Evolutionary conservation across 37 sponge, comb jelly and placozoan species (phyloP).

Genomic region (Amphimedon queenslandica): DNA sequence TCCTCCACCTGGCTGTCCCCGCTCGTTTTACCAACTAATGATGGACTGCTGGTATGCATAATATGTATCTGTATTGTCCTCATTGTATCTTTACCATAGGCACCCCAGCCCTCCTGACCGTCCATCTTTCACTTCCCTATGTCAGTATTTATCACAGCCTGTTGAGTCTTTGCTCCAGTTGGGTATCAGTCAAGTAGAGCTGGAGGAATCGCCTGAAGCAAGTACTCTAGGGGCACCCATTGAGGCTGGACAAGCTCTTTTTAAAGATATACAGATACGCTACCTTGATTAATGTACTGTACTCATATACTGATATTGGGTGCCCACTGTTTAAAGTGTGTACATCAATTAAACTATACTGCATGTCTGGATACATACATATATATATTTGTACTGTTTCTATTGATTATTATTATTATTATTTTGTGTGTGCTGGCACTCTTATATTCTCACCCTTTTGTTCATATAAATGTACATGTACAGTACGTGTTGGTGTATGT

Average conservation of each 20-base stretch:
- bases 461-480: too few relatives aligned
- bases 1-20: constrained; percentile 24
- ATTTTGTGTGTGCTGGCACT: too few relatives aligned
- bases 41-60: constrained; percentile 13
- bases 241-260: not conserved
- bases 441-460: too few relatives aligned
- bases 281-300: too few relatives aligned
- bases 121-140: not conserved
- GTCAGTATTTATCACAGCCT: not conserved
- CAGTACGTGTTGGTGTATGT: too few relatives aligned
- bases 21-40: constrained; percentile 13
- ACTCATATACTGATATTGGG: too few relatives aligned
- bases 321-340: too few relatives aligned
- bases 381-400: too few relatives aligned
- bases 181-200: not conserved
- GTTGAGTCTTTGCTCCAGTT: not conserved
- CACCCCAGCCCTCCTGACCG: not conserved
- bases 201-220: not conserved
- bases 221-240: not conserved
- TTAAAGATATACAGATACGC: not conserved
- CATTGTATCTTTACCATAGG: not conserved
- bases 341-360: too few relatives aligned
- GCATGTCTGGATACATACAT: too few relatives aligned
- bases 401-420: too few relatives aligned
- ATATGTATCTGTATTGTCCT: not conserved